Evolutionary conservation across 2,113 vertebrate species (phyloP), one percentile per base, ranked within the genome.

Genomic region (Xenopus borealis): DNA sequence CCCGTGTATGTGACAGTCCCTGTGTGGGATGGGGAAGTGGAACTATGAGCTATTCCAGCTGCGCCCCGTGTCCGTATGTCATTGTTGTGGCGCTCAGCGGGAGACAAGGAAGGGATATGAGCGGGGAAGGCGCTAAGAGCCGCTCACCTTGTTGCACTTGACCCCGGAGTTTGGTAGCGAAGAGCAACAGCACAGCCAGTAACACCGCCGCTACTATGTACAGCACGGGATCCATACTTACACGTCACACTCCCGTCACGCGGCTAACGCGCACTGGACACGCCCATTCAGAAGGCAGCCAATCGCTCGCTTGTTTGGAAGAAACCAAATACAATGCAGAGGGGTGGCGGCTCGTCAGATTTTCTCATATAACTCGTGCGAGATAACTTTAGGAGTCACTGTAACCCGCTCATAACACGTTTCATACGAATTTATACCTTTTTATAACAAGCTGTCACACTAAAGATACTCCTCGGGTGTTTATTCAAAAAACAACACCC

Each of bases 151-250:
- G 57, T 57, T 69, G 44, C 12, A 23, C 19, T 12, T 62, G 65
- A 11, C 72, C 72, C 27, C 65, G 7, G 27, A 75, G 67, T 23
- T 27, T 46, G 16, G 57, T 20, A 12, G 46, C 46, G 66, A 75
- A 75, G 40, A 53, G n/a, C 7, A 75, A 40, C 57, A 75, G 57
- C 3, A 69, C 72, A 2, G n/a, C 65, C 45, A 75, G 66, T 11
- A 75, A 55, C 12, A n/a, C 65, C 1, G 72, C 72, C 1, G 65
- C 72, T 6, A 69, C 23, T 10, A 62, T 50, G 57, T 75, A 75
- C 55, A 75, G 57, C 10, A 69, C 72, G 4, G 58, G 57, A 19
- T 75, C 72, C 72, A 75, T 69, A 9, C 14, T n/a, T 62, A 68
- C 50, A 68, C 65, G 65, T 69, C 72, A 75, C 65, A 10, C 0